Conservation (phyloP, 2,797 vertebrate species). For the Adelosebastes latens region DNA sequence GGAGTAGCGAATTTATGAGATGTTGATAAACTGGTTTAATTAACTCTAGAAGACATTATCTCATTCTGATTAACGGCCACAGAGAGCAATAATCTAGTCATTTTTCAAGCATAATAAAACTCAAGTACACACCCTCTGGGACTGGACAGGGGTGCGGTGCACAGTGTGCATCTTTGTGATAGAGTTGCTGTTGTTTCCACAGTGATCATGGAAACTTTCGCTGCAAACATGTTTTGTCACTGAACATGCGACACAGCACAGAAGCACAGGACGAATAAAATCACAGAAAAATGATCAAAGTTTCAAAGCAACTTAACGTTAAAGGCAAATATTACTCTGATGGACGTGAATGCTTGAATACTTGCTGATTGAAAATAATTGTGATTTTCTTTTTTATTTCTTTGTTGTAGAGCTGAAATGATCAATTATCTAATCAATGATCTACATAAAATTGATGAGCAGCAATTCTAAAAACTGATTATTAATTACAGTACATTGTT, state of each 20-base stretch:
- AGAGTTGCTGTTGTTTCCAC: background rate
- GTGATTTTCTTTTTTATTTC: background rate
- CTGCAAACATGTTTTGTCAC: slow-evolving; percentile 11
- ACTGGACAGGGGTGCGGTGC: slow-evolving; percentile 6
- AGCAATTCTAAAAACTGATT: background rate
- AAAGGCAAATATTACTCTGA: background rate
- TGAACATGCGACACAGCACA: background rate
- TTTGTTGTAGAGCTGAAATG: background rate
- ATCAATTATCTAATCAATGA: background rate
- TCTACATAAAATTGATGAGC: background rate
- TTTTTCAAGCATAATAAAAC: slow-evolving; percentile 39
- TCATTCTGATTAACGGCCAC: slow-evolving; percentile 59
- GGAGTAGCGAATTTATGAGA: background rate
- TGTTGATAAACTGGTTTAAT: slow-evolving; percentile 52
- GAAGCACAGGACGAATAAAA: background rate
- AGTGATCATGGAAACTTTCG: background rate
- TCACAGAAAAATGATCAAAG: background rate
- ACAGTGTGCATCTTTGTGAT: background rate
- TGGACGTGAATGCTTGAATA: background rate
- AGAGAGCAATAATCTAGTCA: slow-evolving; percentile 35
- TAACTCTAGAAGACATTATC: slow-evolving; percentile 40
- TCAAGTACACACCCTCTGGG: slow-evolving; percentile 34
- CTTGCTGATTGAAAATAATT: background rate
- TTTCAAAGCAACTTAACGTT: background rate
- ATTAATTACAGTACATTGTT: background rate